Evolutionary conservation across 2,113 vertebrate genomes (phyloP).

Genomic region (Burhinus oedicnemus): DNA sequence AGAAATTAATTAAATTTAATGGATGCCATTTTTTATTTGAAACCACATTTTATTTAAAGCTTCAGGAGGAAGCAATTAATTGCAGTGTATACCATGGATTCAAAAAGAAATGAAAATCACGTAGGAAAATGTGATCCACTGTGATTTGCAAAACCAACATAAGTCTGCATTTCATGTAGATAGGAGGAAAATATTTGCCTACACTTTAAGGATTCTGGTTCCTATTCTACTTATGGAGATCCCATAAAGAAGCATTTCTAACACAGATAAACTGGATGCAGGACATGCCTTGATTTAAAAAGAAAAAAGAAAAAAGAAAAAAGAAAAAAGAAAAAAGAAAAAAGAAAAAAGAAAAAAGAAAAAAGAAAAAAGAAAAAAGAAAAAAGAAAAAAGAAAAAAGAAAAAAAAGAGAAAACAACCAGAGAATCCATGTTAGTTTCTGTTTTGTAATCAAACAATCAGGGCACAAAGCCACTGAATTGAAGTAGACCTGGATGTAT

Average conservation of each 20-base stretch:
- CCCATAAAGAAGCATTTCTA: not conserved
- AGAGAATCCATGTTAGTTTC: not conserved
- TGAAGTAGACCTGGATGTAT: not conserved
- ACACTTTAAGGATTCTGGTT: not conserved
- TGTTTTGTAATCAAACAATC: not conserved
- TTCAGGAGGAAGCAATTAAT: conserved; percentile 33
- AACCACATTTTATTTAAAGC: conserved; percentile 18
- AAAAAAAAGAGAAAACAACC: not conserved
- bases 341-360: not conserved
- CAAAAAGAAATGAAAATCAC: not conserved
- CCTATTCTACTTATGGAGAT: not conserved
- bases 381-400: not conserved
- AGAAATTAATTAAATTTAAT: conserved; percentile 52
- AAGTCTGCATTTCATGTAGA: not conserved
- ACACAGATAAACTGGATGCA: not conserved
- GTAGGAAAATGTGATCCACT: not conserved
- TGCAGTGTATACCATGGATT: not conserved
- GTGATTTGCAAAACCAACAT: not conserved
- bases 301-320: not conserved
- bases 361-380: not conserved
- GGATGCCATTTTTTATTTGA: conserved; percentile 22
- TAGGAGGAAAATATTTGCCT: not conserved
- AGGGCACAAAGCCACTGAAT: not conserved
- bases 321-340: not conserved
- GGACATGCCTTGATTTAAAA: not conserved